Conservation (phyloP, 37 sponge, comb jelly and placozoan genomes). For the Eunapius fragilis region DNA sequence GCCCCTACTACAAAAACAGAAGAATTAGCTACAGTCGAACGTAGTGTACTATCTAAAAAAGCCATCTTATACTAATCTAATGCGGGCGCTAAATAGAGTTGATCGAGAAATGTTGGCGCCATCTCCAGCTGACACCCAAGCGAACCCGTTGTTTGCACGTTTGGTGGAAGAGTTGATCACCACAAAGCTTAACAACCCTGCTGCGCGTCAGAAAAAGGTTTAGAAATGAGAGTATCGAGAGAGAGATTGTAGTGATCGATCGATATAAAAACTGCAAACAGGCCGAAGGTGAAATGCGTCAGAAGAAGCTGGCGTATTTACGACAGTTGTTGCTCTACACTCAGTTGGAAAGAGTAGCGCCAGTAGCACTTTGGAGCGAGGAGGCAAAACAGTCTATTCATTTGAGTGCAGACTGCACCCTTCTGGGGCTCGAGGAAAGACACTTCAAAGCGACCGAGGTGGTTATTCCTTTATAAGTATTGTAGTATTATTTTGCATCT, state of each 20-base stretch:
- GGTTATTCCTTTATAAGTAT: background rate
- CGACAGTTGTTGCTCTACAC: background rate
- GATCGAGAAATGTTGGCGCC: background rate
- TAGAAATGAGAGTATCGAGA: background rate
- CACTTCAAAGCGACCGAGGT: background rate
- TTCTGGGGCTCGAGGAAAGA: background rate
- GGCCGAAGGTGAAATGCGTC: background rate
- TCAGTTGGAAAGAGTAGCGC: background rate
- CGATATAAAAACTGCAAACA: background rate
- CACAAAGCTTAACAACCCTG: background rate
- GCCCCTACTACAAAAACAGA: constrained; percentile 96
- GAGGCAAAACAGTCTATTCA: background rate
- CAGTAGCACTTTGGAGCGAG: background rate
- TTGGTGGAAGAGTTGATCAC: background rate
- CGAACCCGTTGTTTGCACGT: background rate
- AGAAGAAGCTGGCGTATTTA: background rate
- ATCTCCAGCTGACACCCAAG: background rate
- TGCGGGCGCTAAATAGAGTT: background rate
- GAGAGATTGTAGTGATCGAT: background rate
- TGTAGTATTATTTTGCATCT: background rate
- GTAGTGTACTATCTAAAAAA: background rate
- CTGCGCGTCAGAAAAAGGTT: background rate
- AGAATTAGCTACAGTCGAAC: constrained; percentile 11
- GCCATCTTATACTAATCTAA: background rate
- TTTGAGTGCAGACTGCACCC: background rate